Evolutionary conservation across 2,113 vertebrate genomes (phyloP), one percentile per base, ranked within the genome.

Genomic region (Crotophaga sulcirostris): DNA sequence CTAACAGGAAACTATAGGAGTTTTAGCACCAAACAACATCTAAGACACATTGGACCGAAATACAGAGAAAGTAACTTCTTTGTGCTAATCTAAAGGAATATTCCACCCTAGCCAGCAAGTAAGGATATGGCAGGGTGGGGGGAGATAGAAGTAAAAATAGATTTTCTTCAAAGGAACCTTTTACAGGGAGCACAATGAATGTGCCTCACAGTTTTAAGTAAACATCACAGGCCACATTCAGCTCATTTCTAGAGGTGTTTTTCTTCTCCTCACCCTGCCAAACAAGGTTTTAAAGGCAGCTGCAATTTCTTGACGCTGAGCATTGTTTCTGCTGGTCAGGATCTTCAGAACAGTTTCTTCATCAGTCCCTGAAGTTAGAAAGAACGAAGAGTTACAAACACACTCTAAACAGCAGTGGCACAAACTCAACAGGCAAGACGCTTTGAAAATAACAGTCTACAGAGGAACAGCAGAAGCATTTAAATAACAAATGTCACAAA

Each of bases 281-380:
- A 98, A 98, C 8, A 98, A 97, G 42, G 98, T 99, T 96, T 99
- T 99, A 95, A 98, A 99, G 9, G 98, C 97, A 44, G 95, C 91
- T 10, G 98, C 98, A 62, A 99, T 99, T 95, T 99, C 91, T 97
- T 99, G 99, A 72, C 99, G 98, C 84, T 99, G 99, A 69, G 97
- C 96, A 16, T 99, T 99, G 97, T 97, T 99, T 73, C 99, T 98
- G 11, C 98, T 81, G 2, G 98, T 97, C 91, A 99, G 90, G 73
- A 99, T 96, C 84, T 98, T 99, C 94, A 99, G 95, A 87, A 99
- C 94, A 12, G 97, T 84, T 9, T 98, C 99, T 97, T 99, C 99
- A 92, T 99, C 98, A 1, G 99, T 99, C 56, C 99, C 99, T 99
- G 97, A 9, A 96, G 89, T 70, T 77, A 87, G 40, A 95, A 91